Evolutionary conservation across 2,888 invertebrate species (phyloP).

Genomic region (Boloria selene): DNA sequence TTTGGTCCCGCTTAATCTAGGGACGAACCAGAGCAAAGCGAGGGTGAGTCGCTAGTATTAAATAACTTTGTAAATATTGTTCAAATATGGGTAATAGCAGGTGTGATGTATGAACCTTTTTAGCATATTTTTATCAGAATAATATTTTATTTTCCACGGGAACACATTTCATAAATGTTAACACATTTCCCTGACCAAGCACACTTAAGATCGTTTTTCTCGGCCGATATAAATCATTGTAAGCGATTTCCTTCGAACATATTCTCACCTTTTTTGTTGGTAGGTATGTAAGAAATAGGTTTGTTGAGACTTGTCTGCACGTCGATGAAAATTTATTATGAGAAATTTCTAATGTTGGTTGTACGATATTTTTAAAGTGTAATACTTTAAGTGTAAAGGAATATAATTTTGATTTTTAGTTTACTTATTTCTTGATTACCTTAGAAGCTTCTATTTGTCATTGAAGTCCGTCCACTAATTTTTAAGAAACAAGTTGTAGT

Average conservation of each 20-base stretch:
- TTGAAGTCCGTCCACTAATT: no score
- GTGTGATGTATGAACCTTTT: background rate
- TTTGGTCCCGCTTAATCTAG: no score
- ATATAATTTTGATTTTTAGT: no score
- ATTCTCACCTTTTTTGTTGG: constrained; percentile 69
- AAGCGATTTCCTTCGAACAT: constrained; percentile 60
- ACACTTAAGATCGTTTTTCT: constrained; percentile 63
- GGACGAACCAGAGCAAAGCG: no score
- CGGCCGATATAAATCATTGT: constrained; percentile 70
- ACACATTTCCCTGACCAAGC: constrained; percentile 53
- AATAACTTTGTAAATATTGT: no score
- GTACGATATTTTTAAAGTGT: background rate
- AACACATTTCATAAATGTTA: constrained; percentile 35
- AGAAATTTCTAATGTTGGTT: background rate
- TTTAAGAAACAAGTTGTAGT: no score
- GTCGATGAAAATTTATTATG: constrained; percentile 23
- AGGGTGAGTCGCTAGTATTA: no score
- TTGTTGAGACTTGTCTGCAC: constrained; percentile 25
- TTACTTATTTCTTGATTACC: no score
- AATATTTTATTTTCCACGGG: constrained; percentile 24
- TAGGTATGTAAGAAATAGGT: constrained; percentile 33
- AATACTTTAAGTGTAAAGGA: background rate
- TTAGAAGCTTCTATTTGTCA: no score
- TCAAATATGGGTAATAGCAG: no score
- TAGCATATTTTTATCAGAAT: constrained; percentile 7